phyloP scores from a whole-genome alignment of 1,140 invertebrate genomes.

The Cephus cinctus region DNA sequence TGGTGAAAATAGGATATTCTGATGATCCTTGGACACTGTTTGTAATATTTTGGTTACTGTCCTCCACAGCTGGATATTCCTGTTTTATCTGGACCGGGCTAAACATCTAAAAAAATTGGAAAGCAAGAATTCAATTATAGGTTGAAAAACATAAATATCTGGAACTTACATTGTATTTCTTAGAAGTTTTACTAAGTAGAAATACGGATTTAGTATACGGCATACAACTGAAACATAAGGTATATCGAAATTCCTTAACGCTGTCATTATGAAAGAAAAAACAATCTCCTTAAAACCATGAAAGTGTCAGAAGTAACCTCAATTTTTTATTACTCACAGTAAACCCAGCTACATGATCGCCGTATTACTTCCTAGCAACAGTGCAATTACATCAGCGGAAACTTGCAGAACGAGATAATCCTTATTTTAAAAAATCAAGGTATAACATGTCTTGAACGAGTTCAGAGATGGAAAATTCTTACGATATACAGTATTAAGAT shows the following conservation, averaged over 20 bases:
- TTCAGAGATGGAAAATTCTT: background rate
- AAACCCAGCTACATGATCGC: background rate
- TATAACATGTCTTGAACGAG: background rate
- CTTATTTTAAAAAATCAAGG: background rate
- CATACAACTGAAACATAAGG: background rate
- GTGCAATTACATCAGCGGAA: background rate
- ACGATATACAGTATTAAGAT: slow-evolving; percentile 11
- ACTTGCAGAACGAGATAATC: background rate
- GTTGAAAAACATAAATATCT: slow-evolving; percentile 1
- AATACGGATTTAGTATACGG: too few relatives aligned
- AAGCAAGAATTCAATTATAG: background rate
- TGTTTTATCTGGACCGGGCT: slow-evolving; percentile 51
- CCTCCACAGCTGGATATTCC: slow-evolving; percentile 45
- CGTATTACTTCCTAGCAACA: background rate
- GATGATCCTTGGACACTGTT: slow-evolving; percentile 31
- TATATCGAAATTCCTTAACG: too few relatives aligned
- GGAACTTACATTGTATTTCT: background rate
- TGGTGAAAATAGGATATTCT: slow-evolving; percentile 46
- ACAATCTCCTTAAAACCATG: background rate
- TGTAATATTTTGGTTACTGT: slow-evolving; percentile 35
- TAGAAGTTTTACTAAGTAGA: background rate
- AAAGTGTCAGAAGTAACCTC: background rate
- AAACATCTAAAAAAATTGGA: slow-evolving; percentile 43
- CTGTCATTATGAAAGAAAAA: too few relatives aligned
- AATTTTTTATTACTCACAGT: background rate